phyloP scores from a whole-genome alignment of 2,797 vertebrate species.

The Siniperca obscura region DNA sequence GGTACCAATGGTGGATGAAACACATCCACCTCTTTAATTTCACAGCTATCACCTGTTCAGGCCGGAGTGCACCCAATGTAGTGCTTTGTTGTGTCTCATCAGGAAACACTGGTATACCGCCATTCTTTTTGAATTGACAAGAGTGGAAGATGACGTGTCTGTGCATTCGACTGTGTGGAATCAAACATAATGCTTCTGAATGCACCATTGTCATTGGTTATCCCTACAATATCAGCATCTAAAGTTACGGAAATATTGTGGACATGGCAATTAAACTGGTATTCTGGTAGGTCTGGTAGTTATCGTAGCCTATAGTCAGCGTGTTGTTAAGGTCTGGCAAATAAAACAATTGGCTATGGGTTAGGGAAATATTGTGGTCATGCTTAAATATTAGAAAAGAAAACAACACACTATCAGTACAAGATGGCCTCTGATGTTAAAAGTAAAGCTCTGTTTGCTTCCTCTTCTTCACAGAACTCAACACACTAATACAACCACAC shows the following conservation, averaged over 20 bases:
- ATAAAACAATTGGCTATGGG: not conserved
- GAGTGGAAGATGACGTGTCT: not conserved
- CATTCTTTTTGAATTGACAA: not conserved
- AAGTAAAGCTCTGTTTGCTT: conserved; percentile 32
- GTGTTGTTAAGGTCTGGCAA: not conserved
- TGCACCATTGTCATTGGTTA: not conserved
- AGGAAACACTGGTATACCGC: not conserved
- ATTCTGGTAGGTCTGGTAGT: not conserved
- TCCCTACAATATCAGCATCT: not conserved
- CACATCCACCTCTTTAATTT: not conserved
- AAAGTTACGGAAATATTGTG: not conserved
- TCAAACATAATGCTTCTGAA: not conserved
- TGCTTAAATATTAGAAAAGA: not conserved
- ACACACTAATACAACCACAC: conserved; percentile 22
- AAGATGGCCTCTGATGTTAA: conserved; percentile 27
- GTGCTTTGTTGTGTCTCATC: not conserved
- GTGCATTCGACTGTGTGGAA: not conserved
- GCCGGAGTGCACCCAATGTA: not conserved
- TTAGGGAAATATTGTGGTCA: not conserved
- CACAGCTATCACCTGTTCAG: not conserved
- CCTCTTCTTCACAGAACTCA: conserved; percentile 10
- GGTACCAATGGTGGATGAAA: not conserved
- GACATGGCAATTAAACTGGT: not conserved
- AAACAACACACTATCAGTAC: not conserved
- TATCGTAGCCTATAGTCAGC: not conserved